Conservation (phyloP, 2,888 invertebrate species). For the Boloria selene region DNA sequence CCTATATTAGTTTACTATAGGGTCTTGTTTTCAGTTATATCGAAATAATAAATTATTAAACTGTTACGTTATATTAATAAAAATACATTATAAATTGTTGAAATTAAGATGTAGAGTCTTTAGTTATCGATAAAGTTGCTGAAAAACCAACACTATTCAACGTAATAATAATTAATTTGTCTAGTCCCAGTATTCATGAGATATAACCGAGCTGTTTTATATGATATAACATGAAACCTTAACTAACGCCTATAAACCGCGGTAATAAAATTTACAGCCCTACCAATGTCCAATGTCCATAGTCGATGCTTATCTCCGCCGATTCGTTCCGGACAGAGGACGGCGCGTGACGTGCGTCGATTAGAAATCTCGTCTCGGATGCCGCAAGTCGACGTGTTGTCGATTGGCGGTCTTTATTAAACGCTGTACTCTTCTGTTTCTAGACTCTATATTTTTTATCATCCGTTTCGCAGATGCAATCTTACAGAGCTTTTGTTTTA, state of each 20-base stretch:
- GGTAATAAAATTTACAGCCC: slow-evolving; percentile 38
- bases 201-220: no score
- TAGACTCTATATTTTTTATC: slow-evolving; percentile 36
- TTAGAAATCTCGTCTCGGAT: slow-evolving; percentile 69
- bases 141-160: no score
- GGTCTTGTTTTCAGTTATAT: slow-evolving; percentile 2
- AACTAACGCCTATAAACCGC: slow-evolving; percentile 7
- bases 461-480: slow-evolving; percentile 39
- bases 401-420: slow-evolving; percentile 56
- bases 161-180: no score
- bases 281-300: slow-evolving; percentile 48
- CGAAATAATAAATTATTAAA: neutral
- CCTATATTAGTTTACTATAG: slow-evolving; percentile 19
- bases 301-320: slow-evolving; percentile 63
- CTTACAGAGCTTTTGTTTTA: slow-evolving; percentile 25
- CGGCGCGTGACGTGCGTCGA: slow-evolving; percentile 68
- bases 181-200: no score
- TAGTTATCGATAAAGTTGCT: no score
- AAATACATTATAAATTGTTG: no score
- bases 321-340: slow-evolving; percentile 63
- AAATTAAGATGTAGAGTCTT: no score
- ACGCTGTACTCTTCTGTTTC: slow-evolving; percentile 45
- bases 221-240: neutral
- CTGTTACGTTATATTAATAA: no score
- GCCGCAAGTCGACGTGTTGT: slow-evolving; percentile 51